These are phyloP conservation scores for Sebastes baramenuke DNA, from an alignment of 2,797 vertebrate species.

Conservation along the genomic window DNA sequence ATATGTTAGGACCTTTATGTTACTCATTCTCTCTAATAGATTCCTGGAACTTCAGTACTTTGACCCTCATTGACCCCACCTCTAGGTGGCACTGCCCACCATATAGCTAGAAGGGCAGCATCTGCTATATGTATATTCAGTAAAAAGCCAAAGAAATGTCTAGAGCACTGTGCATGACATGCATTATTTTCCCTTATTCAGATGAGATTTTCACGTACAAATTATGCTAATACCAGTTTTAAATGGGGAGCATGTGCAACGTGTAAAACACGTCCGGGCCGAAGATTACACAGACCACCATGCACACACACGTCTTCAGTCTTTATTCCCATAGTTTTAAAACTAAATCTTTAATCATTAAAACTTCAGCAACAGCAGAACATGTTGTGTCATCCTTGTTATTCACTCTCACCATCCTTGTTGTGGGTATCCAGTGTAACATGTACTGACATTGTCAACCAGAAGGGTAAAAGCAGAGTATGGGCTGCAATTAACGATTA, in stretches of 20 bases:
- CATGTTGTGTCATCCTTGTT: background rate
- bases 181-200: background rate
- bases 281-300: background rate
- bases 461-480: background rate
- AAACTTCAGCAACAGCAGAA: background rate
- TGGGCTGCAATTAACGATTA: too few relatives aligned
- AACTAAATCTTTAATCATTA: background rate
- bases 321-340: background rate
- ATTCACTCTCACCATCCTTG: background rate
- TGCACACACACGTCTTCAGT: background rate
- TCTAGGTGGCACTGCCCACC: slow-evolving; percentile 74
- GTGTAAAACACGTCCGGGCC: background rate
- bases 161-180: background rate
- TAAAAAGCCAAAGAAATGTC: background rate
- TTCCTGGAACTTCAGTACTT: slow-evolving; percentile 5
- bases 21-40: background rate
- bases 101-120: slow-evolving; percentile 11
- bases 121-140: background rate
- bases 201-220: background rate
- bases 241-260: background rate
- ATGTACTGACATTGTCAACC: background rate
- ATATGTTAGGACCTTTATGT: background rate
- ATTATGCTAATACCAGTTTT: background rate
- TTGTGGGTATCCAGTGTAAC: background rate
- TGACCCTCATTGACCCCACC: slow-evolving; percentile 67